Evolutionary conservation across 1,140 invertebrate genomes (phyloP), one percentile per base, ranked within the genome.

Genomic region (Procambarus virginalis): DNA sequence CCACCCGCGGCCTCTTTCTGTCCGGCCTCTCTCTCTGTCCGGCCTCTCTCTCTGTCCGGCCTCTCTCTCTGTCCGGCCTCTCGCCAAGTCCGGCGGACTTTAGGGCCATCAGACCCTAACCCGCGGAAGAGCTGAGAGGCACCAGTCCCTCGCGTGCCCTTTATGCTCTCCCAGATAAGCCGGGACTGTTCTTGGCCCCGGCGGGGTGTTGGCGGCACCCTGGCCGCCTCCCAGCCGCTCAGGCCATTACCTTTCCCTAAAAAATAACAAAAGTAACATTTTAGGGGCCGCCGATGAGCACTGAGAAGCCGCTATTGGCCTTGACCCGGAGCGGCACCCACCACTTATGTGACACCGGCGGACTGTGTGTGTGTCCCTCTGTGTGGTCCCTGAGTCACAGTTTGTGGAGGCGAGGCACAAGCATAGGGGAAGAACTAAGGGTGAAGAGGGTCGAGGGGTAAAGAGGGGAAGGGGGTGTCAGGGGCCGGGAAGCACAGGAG

Each of bases 401-500:
- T 17, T 68, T 17, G 9, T 20, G 6, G 3, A 68, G 60, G 8
- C 8, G 8, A 17, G 20, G 20, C 9, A 68, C 60, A 68, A 68
- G 60, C 34, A 58, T 51, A 81, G 49, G n/a, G 79, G 14, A 3
- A 58, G 79, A 17, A 3, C 20, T 9, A 79, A 51, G n/a, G n/a
- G n/a, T n/a, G n/a, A n/a, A n/a, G n/a, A n/a, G n/a, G n/a, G n/a
- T n/a, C n/a, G n/a, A 68, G 60, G 60, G 22, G 79, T 60, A 20
- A 8, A 55, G 14, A 3, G 22, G 79, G 48, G 77, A 3, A 51
- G 51, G 48, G 34, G 34, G 55, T 34, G 79, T 10, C 17, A 34
- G 79, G 49, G 79, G 60, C 60, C 5, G 60, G 22, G 79, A 81
- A 60, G 79, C n/a, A n/a, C n/a, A n/a, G n/a, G n/a, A n/a, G n/a